Conservation (phyloP, 2,888 invertebrate species). For the Slavum lentiscoides region DNA sequence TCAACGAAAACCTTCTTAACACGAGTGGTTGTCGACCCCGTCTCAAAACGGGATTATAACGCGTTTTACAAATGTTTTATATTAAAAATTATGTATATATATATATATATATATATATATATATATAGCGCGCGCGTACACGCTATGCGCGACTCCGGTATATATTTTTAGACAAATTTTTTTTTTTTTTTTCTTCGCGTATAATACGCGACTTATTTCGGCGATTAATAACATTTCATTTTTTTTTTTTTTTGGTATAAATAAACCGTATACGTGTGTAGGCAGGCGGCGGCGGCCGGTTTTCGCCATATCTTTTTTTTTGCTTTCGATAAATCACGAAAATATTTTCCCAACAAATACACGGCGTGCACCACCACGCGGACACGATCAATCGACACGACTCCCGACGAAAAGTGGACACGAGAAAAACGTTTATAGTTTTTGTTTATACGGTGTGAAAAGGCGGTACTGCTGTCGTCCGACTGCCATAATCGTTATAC, state of each 20-base stretch:
- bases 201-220: neutral
- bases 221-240: constrained; percentile 4
- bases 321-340: too few relatives aligned
- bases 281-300: too few relatives aligned
- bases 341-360: too few relatives aligned
- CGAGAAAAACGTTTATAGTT: too few relatives aligned
- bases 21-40: constrained; percentile 26
- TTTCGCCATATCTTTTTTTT: too few relatives aligned
- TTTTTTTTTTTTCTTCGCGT: constrained; percentile 1
- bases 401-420: too few relatives aligned
- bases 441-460: too few relatives aligned
- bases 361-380: too few relatives aligned
- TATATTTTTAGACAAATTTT: constrained; percentile 16
- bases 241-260: neutral
- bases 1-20: constrained; percentile 17
- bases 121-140: neutral
- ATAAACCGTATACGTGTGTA: neutral
- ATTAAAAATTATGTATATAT: neutral
- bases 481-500: too few relatives aligned
- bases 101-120: too few relatives aligned
- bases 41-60: constrained; percentile 23
- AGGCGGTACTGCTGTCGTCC: too few relatives aligned
- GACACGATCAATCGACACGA: too few relatives aligned
- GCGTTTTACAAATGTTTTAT: constrained; percentile 14
- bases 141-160: neutral